Conservation (phyloP, 2,888 invertebrate genomes). For the Thumatha senex region DNA sequence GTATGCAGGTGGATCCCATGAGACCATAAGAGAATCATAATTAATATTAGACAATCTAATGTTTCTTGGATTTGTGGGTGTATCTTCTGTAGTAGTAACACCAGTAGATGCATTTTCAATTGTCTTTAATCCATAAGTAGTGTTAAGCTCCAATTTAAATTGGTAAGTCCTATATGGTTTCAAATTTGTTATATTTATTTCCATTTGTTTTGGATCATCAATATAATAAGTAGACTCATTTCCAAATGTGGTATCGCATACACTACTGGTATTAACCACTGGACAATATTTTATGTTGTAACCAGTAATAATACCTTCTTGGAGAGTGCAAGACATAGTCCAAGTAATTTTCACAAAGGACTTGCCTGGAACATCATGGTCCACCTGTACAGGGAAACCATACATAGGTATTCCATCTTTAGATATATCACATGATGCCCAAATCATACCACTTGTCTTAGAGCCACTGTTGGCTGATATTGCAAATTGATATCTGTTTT, state of each 20-base stretch:
- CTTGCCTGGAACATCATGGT: constrained; percentile 64
- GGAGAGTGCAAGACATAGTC: constrained; percentile 90
- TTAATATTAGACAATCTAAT: constrained; percentile 83
- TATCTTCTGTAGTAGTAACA: constrained; percentile 88
- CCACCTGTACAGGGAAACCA: constrained; percentile 72
- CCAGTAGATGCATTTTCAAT: constrained; percentile 81
- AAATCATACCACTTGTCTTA: constrained; percentile 92
- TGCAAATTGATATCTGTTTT: constrained; percentile 88
- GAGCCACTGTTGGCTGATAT: constrained; percentile 89
- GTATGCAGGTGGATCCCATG: constrained; percentile 87
- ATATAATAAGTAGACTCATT: constrained; percentile 61
- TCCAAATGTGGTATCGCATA: constrained; percentile 78
- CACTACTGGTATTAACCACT: constrained; percentile 74
- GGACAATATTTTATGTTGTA: constrained; percentile 91
- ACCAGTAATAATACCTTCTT: constrained; percentile 87
- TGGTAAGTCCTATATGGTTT: constrained; percentile 90
- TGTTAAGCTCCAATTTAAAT: constrained; percentile 86
- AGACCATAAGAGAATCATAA: constrained; percentile 84
- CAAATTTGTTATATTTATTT: constrained; percentile 84
- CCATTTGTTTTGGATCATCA: constrained; percentile 71
- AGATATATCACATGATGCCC: constrained; percentile 88
- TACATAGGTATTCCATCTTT: constrained; percentile 79
- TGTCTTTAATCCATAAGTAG: constrained; percentile 64
- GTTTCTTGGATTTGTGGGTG: constrained; percentile 83
- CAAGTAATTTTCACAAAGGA: constrained; percentile 84